Conservation (phyloP, 2,888 invertebrate genomes). For the Laspeyria flexula region DNA sequence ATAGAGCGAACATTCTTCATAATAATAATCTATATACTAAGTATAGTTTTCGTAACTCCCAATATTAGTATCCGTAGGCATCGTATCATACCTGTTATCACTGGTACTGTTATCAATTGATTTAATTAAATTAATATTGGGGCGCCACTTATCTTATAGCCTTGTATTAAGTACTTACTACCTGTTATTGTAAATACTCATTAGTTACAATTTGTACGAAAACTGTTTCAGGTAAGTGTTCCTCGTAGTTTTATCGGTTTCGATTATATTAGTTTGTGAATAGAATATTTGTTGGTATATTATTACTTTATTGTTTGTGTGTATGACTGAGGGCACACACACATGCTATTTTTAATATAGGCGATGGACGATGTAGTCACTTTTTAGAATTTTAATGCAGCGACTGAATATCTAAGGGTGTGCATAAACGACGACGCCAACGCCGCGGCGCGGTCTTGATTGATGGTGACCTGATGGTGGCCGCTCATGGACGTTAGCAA, state of each 20-base stretch:
- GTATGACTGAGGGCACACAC: no score
- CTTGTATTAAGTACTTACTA: constrained; percentile 38
- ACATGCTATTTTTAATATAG: no score
- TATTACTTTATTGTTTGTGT: no score
- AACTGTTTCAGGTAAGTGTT: background rate
- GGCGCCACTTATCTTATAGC: constrained; percentile 33
- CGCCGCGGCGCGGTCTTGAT: no score
- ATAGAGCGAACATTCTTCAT: no score
- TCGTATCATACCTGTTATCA: constrained; percentile 47
- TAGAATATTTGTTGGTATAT: background rate
- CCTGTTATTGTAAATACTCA: constrained; percentile 6
- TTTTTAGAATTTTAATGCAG: no score
- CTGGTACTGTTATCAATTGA: constrained; percentile 55
- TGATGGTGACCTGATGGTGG: no score
- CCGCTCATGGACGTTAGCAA: no score
- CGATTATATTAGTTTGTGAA: background rate
- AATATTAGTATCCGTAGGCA: constrained; percentile 35
- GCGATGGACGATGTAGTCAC: no score
- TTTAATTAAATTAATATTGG: constrained; percentile 67
- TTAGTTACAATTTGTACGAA: constrained; percentile 12
- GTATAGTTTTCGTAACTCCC: background rate
- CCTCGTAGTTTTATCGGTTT: constrained; percentile 1
- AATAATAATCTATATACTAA: background rate
- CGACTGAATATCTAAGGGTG: no score
- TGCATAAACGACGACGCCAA: no score